Evolutionary conservation across 2,888 invertebrate genomes (phyloP).

Genomic region (Eilema sororculum): DNA sequence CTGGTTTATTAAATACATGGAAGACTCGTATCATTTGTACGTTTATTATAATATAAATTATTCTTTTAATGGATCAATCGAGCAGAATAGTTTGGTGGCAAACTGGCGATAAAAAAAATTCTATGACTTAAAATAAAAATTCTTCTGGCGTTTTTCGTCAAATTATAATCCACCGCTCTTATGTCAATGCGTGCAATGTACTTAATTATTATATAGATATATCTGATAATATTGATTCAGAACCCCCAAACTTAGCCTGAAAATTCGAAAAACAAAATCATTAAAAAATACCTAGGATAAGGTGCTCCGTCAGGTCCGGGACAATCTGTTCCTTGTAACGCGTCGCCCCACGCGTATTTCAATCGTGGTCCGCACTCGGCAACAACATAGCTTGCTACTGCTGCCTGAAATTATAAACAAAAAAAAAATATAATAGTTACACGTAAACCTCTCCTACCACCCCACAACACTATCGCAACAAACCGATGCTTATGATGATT

Average conservation of each 20-base stretch:
- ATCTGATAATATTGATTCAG: too few species aligned
- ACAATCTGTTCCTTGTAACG: slow-evolving; percentile 93
- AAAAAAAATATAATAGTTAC: not conserved
- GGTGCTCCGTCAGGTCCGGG: slow-evolving; percentile 93
- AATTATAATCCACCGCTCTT: too few species aligned
- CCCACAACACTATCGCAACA: not conserved
- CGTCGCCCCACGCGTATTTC: slow-evolving; percentile 96
- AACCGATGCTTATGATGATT: not conserved
- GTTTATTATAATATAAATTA: not conserved
- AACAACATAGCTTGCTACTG: slow-evolving; percentile 67
- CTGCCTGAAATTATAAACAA: slow-evolving; percentile 58
- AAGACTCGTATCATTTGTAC: not conserved
- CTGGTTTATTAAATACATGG: not conserved
- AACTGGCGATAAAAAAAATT: too few species aligned
- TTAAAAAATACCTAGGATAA: slow-evolving; percentile 91
- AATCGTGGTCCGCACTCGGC: slow-evolving; percentile 88
- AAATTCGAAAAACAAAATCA: not conserved
- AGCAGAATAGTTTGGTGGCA: too few species aligned
- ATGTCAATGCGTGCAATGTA: too few species aligned
- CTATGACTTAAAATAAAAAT: too few species aligned
- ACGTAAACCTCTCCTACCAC: not conserved
- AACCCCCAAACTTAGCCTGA: not conserved
- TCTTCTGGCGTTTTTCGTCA: too few species aligned
- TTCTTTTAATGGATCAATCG: too few species aligned
- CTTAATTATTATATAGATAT: too few species aligned